A percentile compares a stretch with the other conserved stretches of the same genome.
phyloP scores from a whole-genome alignment of 2,113 vertebrate species.

The Macquaria australasica region DNA sequence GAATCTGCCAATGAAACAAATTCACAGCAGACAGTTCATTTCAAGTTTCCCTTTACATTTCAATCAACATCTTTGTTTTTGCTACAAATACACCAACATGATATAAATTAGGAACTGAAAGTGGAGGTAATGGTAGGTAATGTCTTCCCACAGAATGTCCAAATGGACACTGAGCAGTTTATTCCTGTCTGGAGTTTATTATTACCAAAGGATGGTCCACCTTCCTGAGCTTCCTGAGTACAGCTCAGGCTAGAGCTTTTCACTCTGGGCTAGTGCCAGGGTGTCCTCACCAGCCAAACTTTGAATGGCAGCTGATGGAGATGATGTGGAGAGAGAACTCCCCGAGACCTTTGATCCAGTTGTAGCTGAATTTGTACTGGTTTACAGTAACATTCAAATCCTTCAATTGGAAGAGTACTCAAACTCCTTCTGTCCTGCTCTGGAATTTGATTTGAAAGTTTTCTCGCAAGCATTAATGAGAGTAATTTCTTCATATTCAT shows the following conservation, averaged over 20 bases:
- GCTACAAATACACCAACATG: slow-evolving; percentile 50
- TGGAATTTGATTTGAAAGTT: slow-evolving; percentile 41
- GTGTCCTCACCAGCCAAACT: background rate
- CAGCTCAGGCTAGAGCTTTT: slow-evolving; percentile 29
- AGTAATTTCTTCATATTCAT: slow-evolving; percentile 31
- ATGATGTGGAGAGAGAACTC: background rate
- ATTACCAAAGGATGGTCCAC: slow-evolving; percentile 18
- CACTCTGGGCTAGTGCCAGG: background rate
- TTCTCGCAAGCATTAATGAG: slow-evolving; percentile 65
- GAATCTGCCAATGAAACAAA: slow-evolving; percentile 91
- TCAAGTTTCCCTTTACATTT: slow-evolving; percentile 59
- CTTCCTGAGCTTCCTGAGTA: slow-evolving; percentile 39
- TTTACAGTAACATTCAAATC: slow-evolving; percentile 19
- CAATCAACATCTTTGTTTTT: slow-evolving; percentile 37
- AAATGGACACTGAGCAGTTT: slow-evolving; percentile 20
- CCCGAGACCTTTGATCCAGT: slow-evolving; percentile 9
- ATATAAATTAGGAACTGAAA: slow-evolving; percentile 56
- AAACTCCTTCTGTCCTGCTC: slow-evolving; percentile 20
- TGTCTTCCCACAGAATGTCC: slow-evolving; percentile 26
- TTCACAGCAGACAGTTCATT: slow-evolving; percentile 86
- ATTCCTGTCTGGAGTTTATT: slow-evolving; percentile 28
- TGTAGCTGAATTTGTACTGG: background rate
- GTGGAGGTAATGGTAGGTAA: slow-evolving; percentile 37
- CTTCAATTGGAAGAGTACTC: background rate
- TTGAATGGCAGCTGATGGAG: slow-evolving; percentile 18